Percentiles rank a stretch among this genome's conserved stretches.
These are phyloP conservation scores for Platycercus adscitus DNA, from an alignment of 2,113 vertebrate genomes.

Conservation along the genomic window DNA sequence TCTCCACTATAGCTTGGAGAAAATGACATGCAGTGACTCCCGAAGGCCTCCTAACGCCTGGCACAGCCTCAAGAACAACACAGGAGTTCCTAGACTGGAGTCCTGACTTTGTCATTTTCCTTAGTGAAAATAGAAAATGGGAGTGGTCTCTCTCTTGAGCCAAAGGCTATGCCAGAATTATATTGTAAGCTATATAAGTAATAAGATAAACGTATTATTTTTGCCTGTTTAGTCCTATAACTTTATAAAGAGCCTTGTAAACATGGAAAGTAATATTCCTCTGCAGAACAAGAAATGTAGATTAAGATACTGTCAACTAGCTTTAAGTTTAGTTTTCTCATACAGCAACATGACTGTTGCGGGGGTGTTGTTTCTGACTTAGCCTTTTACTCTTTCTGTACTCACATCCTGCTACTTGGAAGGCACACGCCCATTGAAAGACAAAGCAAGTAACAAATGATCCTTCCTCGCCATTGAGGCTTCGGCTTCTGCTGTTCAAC, in stretches of 20 bases:
- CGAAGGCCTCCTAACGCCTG: slow-evolving; percentile 14
- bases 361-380: not conserved
- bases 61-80: slow-evolving; percentile 48
- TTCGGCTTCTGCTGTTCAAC: not conserved
- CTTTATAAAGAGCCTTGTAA: not conserved
- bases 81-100: slow-evolving; percentile 39
- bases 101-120: slow-evolving; percentile 60
- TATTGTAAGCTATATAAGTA: not conserved
- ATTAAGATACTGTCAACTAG: not conserved
- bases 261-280: not conserved
- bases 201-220: not conserved
- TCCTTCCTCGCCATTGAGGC: not conserved
- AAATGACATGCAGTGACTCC: slow-evolving; percentile 3
- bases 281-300: not conserved
- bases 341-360: not conserved
- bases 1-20: not conserved
- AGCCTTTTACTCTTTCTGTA: not conserved
- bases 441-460: not conserved
- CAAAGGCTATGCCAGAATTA: not conserved
- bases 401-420: not conserved
- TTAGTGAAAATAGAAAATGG: slow-evolving; percentile 45
- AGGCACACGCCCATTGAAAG: not conserved
- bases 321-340: not conserved
- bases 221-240: not conserved
- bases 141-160: slow-evolving; percentile 23